phyloP scores from a whole-genome alignment of 1,140 invertebrate genomes.

The Cataglyphis hispanica region DNA sequence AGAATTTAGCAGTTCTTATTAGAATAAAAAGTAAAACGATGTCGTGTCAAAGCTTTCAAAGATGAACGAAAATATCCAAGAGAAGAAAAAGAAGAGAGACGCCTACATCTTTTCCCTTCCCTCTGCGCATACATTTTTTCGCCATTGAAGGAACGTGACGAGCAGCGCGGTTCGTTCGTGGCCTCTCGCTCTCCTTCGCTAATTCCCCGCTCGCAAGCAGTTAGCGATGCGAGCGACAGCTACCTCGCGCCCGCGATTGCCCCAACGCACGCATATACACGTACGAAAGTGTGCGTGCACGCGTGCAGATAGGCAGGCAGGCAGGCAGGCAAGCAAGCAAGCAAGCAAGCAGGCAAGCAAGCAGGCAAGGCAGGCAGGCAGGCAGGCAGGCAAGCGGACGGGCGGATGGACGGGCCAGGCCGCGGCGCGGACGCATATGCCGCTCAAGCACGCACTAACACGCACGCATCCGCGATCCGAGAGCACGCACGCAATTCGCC shows the following conservation, averaged over 20 bases:
- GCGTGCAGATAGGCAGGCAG: slow-evolving; percentile 30
- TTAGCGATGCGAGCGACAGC: slow-evolving; percentile 58
- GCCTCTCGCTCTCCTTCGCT: slow-evolving; percentile 63
- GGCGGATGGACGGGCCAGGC: slow-evolving; percentile 55
- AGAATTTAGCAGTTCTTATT: not conserved
- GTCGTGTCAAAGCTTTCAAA: slow-evolving; percentile 5
- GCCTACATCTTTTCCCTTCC: not conserved
- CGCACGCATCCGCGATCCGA: slow-evolving; percentile 40
- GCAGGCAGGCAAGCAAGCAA: slow-evolving; percentile 57
- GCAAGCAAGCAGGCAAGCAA: not conserved
- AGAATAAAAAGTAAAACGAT: slow-evolving; percentile 24
- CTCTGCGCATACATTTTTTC: not conserved
- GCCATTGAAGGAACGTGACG: slow-evolving; percentile 32
- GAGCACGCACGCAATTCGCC: slow-evolving; percentile 55
- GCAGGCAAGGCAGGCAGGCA: not conserved
- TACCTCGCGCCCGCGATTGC: slow-evolving; percentile 43
- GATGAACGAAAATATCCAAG: slow-evolving; percentile 36
- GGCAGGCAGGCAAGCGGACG: slow-evolving; percentile 7
- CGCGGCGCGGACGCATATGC: slow-evolving; percentile 60
- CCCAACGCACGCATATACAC: slow-evolving; percentile 31
- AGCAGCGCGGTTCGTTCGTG: slow-evolving; percentile 20
- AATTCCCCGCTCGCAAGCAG: slow-evolving; percentile 70
- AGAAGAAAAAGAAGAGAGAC: not conserved
- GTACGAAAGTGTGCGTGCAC: slow-evolving; percentile 7
- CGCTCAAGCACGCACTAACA: slow-evolving; percentile 64